Base-by-base conservation (phyloP, 1,140 invertebrate genomes). In the Pogonomyrmex californicus region DNA sequence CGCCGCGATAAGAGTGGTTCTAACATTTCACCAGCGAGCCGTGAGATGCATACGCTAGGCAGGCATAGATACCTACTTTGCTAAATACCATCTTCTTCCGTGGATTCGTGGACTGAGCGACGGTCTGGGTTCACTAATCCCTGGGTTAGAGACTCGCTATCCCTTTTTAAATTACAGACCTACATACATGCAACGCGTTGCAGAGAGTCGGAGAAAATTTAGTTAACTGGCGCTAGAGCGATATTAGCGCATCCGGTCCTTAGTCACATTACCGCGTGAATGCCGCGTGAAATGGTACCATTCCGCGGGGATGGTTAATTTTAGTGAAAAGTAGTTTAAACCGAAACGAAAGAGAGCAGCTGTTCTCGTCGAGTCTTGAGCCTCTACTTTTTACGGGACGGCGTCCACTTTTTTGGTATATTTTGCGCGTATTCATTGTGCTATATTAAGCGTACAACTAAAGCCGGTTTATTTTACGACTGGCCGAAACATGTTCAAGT, bases 11-110 rank as follows among this genome's bases (percentile, higher is more conserved):
- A 68, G 62, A 68, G 10, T n/a, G 12, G 4, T 66, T 38, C n/a
- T 38, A 70, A 56, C 49, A 56, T 81, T 70, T 70, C 63, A 58
- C 49, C 51, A 49, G 38, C 9, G 44, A 38, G 47, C 63, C 65
- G 78, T 68, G 65, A 68, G 62, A 66, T 41, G 62, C n/a, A 54
- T 70, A 70, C 23, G 38, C 14, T 17, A 58, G 60, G 30, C n/a
- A 81, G 63, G 36, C 78, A 81, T 70, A 81, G 78, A 81, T 70
- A 81, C 78, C 78, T 81, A 70, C 78, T 81, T 81, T 70, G 38
- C 47, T 81, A 68, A 68, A 66, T 70, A 70, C 49, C 63, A 70
- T 56, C 38, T 38, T 81, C n/a, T 17, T 38, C 36, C 9, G 47
- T 44, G 41, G 41, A 62, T 54, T 63, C 47, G 68, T 33, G 12